phyloP scores from a whole-genome alignment of 1,140 invertebrate species.

The Drosophila ercepeae region DNA sequence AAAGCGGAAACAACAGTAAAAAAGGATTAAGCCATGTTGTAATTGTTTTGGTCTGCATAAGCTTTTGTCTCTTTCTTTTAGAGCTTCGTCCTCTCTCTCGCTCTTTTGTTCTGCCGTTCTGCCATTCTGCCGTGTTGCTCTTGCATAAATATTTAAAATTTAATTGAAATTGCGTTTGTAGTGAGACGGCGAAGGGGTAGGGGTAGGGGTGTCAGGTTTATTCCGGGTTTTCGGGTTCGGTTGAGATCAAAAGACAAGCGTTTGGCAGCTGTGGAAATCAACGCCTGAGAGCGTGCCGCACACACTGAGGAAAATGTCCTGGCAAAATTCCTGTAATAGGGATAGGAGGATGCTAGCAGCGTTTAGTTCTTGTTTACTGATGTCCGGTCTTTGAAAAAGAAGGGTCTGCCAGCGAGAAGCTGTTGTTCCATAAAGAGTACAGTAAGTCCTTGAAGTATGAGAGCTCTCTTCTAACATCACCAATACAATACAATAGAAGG shows the following conservation, averaged over 20 bases:
- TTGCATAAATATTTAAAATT: slow-evolving; percentile 82
- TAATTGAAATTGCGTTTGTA: slow-evolving; percentile 79
- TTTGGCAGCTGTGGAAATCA: slow-evolving; percentile 81
- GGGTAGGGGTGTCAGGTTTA: slow-evolving; percentile 1
- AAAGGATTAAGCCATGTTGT: slow-evolving; percentile 71
- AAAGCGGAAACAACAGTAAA: slow-evolving; percentile 48
- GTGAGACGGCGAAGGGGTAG: slow-evolving; percentile 6
- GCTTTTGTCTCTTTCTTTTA: slow-evolving; percentile 8
- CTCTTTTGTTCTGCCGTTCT: slow-evolving; percentile 10
- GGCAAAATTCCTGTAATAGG: too few relatives aligned
- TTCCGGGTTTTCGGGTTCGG: slow-evolving; percentile 26
- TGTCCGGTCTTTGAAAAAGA: slow-evolving; percentile 43
- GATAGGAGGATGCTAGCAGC: slow-evolving; percentile 10
- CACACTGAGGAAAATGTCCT: slow-evolving; percentile 9
- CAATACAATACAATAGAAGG: too few relatives aligned
- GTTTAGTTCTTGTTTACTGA: slow-evolving; percentile 65
- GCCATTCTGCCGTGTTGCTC: slow-evolving; percentile 18
- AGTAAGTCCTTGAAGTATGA: neutral
- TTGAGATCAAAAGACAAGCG: slow-evolving; percentile 77
- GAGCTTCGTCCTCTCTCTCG: neutral
- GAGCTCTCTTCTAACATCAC: too few relatives aligned
- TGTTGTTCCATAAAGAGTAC: neutral
- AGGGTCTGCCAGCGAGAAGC: neutral
- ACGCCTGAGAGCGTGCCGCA: slow-evolving; percentile 58
- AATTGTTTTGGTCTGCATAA: slow-evolving; percentile 57